Percentiles rank a stretch among this genome's conserved stretches.
These are phyloP conservation scores for Chamaetylas fuelleborni DNA, from an alignment of 2,113 vertebrate species.

Conservation along the genomic window DNA sequence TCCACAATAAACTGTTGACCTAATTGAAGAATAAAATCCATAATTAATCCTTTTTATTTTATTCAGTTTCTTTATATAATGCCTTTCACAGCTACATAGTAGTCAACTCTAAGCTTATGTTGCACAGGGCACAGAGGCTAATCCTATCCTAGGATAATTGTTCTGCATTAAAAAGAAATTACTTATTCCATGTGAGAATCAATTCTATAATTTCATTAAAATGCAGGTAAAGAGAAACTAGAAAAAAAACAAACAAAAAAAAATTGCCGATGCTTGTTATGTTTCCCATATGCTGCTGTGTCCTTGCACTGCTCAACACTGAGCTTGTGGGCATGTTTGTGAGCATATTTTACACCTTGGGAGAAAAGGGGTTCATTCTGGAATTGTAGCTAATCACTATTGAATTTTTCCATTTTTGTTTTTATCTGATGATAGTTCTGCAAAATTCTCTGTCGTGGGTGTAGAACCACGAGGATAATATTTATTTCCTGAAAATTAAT, in stretches of 20 bases:
- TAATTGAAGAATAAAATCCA: neutral
- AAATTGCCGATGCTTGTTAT: neutral
- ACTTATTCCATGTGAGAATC: neutral
- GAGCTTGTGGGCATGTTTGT: neutral
- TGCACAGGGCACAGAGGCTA: neutral
- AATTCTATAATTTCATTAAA: neutral
- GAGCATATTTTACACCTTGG: neutral
- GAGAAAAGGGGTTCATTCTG: neutral
- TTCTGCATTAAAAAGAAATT: neutral
- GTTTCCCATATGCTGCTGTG: neutral
- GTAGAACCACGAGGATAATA: neutral
- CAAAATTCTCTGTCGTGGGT: neutral
- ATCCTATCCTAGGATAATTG: neutral
- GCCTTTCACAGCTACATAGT: neutral
- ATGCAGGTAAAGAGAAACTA: neutral
- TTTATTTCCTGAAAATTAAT: neutral
- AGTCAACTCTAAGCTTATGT: neutral
- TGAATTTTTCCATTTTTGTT: neutral
- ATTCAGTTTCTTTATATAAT: neutral
- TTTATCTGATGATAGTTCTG: neutral
- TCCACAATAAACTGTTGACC: neutral
- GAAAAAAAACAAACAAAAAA: neutral
- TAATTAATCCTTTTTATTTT: neutral
- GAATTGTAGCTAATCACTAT: neutral
- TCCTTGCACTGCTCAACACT: neutral